Conservation (phyloP, 2,797 vertebrate species). For the Myotis planiceps region DNA sequence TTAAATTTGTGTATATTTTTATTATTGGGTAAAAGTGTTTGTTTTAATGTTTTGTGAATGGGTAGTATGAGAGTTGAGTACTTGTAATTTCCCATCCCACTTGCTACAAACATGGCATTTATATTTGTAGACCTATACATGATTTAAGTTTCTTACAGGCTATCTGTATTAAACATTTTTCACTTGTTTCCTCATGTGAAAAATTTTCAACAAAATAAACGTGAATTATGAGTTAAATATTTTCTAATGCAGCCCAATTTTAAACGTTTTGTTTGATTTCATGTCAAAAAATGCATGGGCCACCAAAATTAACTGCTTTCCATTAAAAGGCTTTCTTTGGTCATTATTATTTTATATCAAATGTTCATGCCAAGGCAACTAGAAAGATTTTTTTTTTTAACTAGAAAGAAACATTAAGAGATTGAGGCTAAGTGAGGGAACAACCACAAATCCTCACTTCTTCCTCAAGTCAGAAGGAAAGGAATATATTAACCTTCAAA, state of each 20-base stretch:
- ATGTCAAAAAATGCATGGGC: background rate
- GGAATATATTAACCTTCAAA: slow-evolving; percentile 74
- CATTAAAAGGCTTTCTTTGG: slow-evolving; percentile 34
- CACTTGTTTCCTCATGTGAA: background rate
- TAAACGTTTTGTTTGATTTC: background rate
- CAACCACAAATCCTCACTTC: slow-evolving; percentile 24
- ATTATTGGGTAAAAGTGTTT: background rate
- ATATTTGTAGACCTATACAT: background rate
- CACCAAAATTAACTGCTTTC: slow-evolving; percentile 27
- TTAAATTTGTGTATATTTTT: slow-evolving; percentile 21
- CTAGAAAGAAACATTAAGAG: slow-evolving; percentile 17
- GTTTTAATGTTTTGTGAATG: background rate
- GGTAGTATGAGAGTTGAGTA: too few relatives aligned
- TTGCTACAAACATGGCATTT: background rate
- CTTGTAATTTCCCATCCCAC: background rate
- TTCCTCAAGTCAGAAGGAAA: slow-evolving; percentile 60
- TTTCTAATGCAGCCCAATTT: background rate
- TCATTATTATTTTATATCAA: slow-evolving; percentile 24
- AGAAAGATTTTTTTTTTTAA: background rate
- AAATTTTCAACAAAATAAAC: slow-evolving; percentile 25
- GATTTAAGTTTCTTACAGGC: background rate
- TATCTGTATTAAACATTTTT: background rate
- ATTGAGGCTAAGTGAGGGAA: slow-evolving; percentile 61
- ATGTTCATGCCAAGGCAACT: background rate
- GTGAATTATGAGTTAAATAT: background rate